A percentile compares a stretch with the other conserved stretches of the same genome.
Conservation (phyloP, 1,140 invertebrate genomes). For the Episyrphus balteatus region DNA sequence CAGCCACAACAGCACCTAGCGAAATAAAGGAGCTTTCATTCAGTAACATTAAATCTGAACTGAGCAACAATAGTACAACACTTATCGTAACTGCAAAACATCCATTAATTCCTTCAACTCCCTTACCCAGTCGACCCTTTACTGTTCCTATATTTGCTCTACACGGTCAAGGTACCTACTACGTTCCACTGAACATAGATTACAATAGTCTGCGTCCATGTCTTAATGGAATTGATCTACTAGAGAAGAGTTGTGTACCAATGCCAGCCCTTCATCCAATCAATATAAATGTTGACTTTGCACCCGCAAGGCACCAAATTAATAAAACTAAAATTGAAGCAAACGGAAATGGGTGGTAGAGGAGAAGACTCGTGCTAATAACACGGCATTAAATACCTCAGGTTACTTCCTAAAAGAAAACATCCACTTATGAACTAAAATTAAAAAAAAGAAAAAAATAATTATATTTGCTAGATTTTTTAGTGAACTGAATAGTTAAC, state of each 20-base stretch:
- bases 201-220: constrained; percentile 60
- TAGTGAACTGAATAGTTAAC: too few species aligned
- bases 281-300: constrained; percentile 80
- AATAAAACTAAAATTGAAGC: too few species aligned
- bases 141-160: constrained; percentile 68
- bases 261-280: constrained; percentile 69
- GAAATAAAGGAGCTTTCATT: constrained; percentile 24
- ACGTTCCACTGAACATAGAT: constrained; percentile 82
- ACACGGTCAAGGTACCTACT: constrained; percentile 78
- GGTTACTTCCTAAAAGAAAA: neutral
- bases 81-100: constrained; percentile 9
- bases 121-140: constrained; percentile 21
- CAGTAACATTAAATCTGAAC: constrained; percentile 30
- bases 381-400: neutral
- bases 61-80: neutral
- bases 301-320: constrained; percentile 9
- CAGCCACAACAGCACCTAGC: neutral
- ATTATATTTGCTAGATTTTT: too few species aligned
- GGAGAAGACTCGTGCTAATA: neutral
- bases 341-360: too few species aligned
- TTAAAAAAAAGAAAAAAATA: too few species aligned
- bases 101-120: constrained; percentile 17
- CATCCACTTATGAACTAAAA: neutral
- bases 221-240: constrained; percentile 46
- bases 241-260: constrained; percentile 41